A percentile compares a stretch with the other conserved stretches of the same genome.
Conservation (phyloP, 1,140 invertebrate genomes). For the Venturia canescens region DNA sequence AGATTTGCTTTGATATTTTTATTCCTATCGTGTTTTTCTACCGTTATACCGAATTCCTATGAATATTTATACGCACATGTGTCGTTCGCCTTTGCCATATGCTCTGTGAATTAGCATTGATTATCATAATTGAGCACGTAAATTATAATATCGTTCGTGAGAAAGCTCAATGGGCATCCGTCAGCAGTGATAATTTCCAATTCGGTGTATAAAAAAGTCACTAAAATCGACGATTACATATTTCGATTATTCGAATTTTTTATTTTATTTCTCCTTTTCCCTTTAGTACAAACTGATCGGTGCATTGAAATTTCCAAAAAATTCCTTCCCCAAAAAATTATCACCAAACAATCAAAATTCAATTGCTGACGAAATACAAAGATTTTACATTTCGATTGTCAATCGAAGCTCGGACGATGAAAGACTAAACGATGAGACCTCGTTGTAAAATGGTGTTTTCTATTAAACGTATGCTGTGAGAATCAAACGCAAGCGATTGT, state of each 20-base stretch:
- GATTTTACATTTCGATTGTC: too few relatives aligned
- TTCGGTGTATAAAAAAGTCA: background rate
- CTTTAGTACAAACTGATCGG: too few relatives aligned
- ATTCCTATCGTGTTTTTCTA: background rate
- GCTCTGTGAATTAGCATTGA: conserved; percentile 2
- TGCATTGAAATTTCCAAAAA: too few relatives aligned
- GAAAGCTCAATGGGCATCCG: conserved; percentile 12
- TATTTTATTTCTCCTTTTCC: background rate
- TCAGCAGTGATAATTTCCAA: background rate
- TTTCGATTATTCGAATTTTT: background rate
- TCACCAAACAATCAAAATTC: too few relatives aligned
- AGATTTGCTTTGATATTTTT: background rate
- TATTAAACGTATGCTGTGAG: background rate
- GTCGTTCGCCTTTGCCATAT: background rate
- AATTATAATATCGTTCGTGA: background rate
- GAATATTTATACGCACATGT: conserved; percentile 1
- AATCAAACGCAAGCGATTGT: background rate
- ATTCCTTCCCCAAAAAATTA: too few relatives aligned
- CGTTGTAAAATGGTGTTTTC: background rate
- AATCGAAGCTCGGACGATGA: background rate
- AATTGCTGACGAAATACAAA: too few relatives aligned
- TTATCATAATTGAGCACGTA: conserved; percentile 11
- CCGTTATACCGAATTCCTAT: background rate
- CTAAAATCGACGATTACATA: too few relatives aligned
- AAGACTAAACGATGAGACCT: background rate